phyloP scores from a whole-genome alignment of 2,113 vertebrate species.

The Octodon degus region DNA sequence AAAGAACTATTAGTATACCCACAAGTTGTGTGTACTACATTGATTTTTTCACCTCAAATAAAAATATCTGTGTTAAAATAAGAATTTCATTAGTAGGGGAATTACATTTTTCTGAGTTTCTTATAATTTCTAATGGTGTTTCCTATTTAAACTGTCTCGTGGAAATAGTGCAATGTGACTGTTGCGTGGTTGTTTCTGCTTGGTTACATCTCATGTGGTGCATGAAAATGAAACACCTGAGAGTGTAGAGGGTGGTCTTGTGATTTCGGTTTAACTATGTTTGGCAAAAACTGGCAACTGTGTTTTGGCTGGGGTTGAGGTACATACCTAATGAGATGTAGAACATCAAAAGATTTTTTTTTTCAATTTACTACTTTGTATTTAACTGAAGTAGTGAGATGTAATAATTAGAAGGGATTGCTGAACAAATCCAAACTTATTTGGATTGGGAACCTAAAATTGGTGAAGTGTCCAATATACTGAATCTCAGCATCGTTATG shows the following conservation, averaged over 20 bases:
- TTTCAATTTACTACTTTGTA: conserved; percentile 13
- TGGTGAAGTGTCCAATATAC: background rate
- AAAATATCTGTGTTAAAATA: background rate
- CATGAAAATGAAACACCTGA: background rate
- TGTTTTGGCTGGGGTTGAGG: background rate
- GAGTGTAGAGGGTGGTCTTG: background rate
- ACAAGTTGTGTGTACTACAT: background rate
- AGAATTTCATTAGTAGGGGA: background rate
- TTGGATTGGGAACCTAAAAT: conserved; percentile 37
- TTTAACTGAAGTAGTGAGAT: background rate
- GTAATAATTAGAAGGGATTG: conserved; percentile 1
- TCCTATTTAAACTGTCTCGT: background rate
- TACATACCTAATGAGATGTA: conserved; percentile 11
- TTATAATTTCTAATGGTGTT: background rate
- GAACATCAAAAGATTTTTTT: background rate
- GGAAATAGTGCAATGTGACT: background rate
- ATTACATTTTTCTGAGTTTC: background rate
- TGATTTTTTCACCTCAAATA: background rate
- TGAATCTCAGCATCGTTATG: conserved; percentile 16
- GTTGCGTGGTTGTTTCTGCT: background rate
- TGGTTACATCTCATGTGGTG: background rate
- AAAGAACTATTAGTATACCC: background rate
- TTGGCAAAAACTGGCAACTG: background rate
- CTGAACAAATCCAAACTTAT: background rate
- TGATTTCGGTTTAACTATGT: conserved; percentile 15